Evolutionary conservation across 2,888 invertebrate genomes (phyloP).

Genomic region (Nephrocerus scutellatus): DNA sequence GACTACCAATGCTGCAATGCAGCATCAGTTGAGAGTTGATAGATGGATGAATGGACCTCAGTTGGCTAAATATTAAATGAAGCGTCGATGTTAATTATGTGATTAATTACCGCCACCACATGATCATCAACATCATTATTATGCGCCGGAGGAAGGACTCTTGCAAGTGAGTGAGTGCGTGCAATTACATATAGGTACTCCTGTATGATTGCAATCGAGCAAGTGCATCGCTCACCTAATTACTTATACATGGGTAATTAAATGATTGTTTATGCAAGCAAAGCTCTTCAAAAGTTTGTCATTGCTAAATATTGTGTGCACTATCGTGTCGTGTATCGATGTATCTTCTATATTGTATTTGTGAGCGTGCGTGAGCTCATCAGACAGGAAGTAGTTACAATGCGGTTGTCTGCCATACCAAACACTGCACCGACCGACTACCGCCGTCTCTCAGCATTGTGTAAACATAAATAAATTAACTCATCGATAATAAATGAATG

Average conservation of each 20-base stretch:
- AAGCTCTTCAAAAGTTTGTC: no score
- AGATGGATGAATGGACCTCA: conserved; percentile 26
- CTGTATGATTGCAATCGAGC: no score
- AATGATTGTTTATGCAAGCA: conserved; percentile 21
- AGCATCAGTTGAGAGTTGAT: conserved; percentile 6
- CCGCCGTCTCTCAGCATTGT: no score
- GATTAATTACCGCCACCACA: conserved; percentile 47
- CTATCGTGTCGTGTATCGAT: no score
- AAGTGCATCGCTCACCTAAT: conserved; percentile 26
- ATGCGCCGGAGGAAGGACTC: no score
- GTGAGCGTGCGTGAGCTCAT: not conserved
- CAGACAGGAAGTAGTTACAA: conserved; percentile 4
- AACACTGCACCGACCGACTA: conserved; percentile 5
- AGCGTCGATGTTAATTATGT: conserved; percentile 48
- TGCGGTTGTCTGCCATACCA: not conserved
- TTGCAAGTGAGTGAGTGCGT: no score
- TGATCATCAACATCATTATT: no score
- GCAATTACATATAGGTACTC: no score
- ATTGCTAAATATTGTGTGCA: no score
- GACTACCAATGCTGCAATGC: conserved; percentile 1
- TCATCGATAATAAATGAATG: conserved; percentile 11
- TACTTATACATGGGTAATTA: conserved; percentile 26
- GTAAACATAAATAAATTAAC: conserved; percentile 20
- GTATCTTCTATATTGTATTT: no score
- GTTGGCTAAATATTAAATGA: conserved; percentile 48